Percentiles rank a stretch among this genome's conserved stretches.
phyloP scores from a whole-genome alignment of 2,113 vertebrate species.

The Channa maculata region DNA sequence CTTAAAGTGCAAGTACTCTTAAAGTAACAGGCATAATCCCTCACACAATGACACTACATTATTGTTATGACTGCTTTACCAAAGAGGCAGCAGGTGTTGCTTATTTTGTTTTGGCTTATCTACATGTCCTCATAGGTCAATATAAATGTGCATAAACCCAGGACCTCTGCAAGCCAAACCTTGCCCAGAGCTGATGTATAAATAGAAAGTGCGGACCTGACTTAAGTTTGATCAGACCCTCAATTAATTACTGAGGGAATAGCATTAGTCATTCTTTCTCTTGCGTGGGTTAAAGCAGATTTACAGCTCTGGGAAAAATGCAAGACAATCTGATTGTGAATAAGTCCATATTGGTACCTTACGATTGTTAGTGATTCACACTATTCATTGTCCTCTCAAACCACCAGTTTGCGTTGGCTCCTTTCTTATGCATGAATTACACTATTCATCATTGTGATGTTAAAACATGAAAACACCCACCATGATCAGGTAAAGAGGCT shows the following conservation, averaged over 20 bases:
- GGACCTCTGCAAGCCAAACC: constrained; percentile 9
- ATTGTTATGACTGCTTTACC: not conserved
- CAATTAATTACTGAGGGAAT: not conserved
- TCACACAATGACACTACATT: constrained; percentile 1
- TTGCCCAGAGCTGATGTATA: constrained; percentile 13
- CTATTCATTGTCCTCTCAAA: not conserved
- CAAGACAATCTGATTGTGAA: constrained; percentile 3
- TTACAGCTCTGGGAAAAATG: not conserved
- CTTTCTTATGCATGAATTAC: too few species aligned
- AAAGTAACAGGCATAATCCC: not conserved
- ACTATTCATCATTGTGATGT: not conserved
- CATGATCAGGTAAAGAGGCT: too few species aligned
- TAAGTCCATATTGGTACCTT: constrained; percentile 1
- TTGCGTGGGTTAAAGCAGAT: too few species aligned
- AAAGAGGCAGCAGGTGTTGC: constrained; percentile 41
- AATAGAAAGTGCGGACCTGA: constrained; percentile 15
- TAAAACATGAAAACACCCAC: not conserved
- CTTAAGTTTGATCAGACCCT: not conserved
- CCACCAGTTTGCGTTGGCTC: not conserved
- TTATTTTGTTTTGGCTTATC: constrained; percentile 28
- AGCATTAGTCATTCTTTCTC: not conserved
- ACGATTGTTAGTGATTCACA: not conserved
- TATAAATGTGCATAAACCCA: constrained; percentile 19
- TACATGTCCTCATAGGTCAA: not conserved
- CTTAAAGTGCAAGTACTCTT: too few species aligned